Percentiles rank a stretch among this genome's conserved stretches.
Conservation (phyloP, 2,797 vertebrate species). For the Caiman crocodilus region DNA sequence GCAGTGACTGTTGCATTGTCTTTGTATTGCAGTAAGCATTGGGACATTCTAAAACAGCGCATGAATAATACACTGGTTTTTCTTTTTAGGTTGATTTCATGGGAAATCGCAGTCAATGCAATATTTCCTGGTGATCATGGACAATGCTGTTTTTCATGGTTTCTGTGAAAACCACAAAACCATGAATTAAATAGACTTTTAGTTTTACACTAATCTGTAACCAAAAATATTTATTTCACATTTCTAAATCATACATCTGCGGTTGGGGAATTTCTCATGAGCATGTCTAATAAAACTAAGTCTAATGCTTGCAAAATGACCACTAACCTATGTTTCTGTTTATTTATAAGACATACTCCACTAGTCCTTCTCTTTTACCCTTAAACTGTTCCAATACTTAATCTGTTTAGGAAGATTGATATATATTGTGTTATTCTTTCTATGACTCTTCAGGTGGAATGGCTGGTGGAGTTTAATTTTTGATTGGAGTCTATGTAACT, state of each 20-base stretch:
- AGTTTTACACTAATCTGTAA: neutral
- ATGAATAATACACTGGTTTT: too few relatives aligned
- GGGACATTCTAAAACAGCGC: too few relatives aligned
- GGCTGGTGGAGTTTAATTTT: neutral
- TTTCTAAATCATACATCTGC: conserved; percentile 13
- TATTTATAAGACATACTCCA: neutral
- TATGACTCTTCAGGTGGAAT: neutral
- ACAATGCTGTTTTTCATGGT: too few relatives aligned
- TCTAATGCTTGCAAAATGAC: conserved; percentile 11
- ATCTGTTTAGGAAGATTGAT: neutral
- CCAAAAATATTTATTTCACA: conserved; percentile 10
- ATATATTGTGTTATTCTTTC: neutral
- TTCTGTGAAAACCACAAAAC: too few relatives aligned
- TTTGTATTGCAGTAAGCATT: too few relatives aligned
- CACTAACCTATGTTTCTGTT: neutral
- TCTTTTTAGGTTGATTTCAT: too few relatives aligned
- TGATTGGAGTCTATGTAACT: neutral
- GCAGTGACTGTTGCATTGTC: too few relatives aligned
- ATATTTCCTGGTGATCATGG: too few relatives aligned
- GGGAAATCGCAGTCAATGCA: too few relatives aligned
- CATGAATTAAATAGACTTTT: neutral
- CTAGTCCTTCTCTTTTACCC: neutral
- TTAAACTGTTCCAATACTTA: neutral
- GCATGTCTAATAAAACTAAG: neutral
- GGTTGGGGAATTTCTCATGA: neutral